Conservation (phyloP, 2,888 invertebrate species). For the Hirtodrosophila alboralis region DNA sequence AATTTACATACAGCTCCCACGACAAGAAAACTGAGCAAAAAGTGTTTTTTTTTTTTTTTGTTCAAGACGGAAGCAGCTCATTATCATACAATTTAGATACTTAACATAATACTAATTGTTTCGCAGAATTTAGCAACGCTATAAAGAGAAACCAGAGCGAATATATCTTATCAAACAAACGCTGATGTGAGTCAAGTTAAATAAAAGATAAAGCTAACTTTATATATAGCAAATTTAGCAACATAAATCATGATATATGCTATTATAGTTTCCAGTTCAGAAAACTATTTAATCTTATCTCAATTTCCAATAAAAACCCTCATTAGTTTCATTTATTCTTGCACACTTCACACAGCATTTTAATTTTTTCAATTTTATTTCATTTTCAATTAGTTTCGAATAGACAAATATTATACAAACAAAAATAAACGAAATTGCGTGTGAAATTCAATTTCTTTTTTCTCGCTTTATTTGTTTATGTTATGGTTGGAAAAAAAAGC, state of each 20-base stretch:
- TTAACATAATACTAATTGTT: conserved; percentile 53
- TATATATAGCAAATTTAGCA: conserved; percentile 8
- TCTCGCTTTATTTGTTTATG: conserved; percentile 60
- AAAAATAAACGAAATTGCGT: conserved; percentile 67
- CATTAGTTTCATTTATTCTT: conserved; percentile 43
- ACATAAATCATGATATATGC: not conserved
- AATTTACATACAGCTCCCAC: conserved; percentile 65
- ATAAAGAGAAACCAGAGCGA: not conserved
- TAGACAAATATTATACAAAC: conserved; percentile 34
- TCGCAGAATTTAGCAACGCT: conserved; percentile 17
- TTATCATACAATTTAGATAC: conserved; percentile 57
- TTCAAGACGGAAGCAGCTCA: conserved; percentile 54
- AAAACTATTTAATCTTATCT: conserved; percentile 57
- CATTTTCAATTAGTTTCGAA: conserved; percentile 11
- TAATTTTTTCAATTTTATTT: conserved; percentile 28
- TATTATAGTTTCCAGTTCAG: too few relatives aligned
- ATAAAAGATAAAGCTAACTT: conserved; percentile 2
- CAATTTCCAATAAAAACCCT: conserved; percentile 27
- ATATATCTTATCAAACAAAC: conserved; percentile 40
- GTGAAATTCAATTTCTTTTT: conserved; percentile 59
- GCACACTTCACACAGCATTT: conserved; percentile 10
- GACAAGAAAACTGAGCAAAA: conserved; percentile 2
- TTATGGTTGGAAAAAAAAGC: conserved; percentile 55
- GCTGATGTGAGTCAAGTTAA: conserved; percentile 5
- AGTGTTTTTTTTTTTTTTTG: not conserved